These are phyloP conservation scores for Coptodon bakossiorum DNA, from an alignment of 2,113 vertebrate genomes.

Conservation along the genomic window DNA sequence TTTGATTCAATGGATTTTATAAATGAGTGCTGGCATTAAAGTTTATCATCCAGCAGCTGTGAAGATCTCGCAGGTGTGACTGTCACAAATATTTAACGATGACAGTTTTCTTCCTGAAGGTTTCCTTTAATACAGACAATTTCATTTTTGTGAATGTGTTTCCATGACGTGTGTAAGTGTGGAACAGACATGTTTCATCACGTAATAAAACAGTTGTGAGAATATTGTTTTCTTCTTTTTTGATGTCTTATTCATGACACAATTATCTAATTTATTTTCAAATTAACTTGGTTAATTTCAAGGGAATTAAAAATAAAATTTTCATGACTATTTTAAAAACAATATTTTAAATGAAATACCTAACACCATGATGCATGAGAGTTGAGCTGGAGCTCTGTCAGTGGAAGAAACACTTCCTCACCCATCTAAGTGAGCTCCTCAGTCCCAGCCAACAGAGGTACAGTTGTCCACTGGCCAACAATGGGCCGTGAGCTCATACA, in stretches of 20 bases:
- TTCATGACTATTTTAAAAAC: neutral
- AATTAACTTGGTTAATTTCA: neutral
- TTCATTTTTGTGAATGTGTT: neutral
- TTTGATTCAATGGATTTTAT: neutral
- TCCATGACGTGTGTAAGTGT: neutral
- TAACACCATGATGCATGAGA: accelerated
- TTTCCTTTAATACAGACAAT: neutral
- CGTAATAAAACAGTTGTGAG: neutral
- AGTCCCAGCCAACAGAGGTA: neutral
- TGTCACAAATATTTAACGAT: neutral
- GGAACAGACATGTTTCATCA: neutral
- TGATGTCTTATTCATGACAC: neutral
- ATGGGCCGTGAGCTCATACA: neutral
- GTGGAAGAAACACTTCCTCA: neutral
- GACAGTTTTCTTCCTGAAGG: neutral
- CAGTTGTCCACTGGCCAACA: neutral
- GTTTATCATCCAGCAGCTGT: neutral
- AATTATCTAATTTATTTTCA: neutral
- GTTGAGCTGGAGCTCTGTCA: neutral
- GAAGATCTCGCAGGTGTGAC: neutral
- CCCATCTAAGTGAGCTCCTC: neutral
- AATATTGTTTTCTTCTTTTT: neutral
- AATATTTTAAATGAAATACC: neutral
- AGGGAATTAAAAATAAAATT: neutral
- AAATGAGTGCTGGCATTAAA: neutral